Evolutionary conservation across 2,888 invertebrate genomes (phyloP).

Genomic region (Drosophila mercatorum): DNA sequence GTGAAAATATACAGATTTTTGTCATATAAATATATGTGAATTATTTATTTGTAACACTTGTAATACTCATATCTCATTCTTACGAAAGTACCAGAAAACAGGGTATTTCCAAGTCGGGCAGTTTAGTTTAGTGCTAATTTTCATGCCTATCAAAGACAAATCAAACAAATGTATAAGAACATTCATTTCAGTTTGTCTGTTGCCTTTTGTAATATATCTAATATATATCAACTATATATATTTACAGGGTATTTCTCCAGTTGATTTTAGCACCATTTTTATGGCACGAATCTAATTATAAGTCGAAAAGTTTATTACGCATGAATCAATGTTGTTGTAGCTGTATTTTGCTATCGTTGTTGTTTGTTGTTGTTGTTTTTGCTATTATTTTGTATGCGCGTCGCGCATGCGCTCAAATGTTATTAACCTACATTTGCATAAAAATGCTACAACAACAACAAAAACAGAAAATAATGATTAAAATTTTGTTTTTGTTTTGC

Average conservation of each 20-base stretch:
- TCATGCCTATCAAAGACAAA: not conserved
- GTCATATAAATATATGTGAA: too few species aligned
- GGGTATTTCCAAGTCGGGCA: not conserved
- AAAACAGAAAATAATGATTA: constrained; percentile 48
- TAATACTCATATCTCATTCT: not conserved
- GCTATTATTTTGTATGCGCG: constrained; percentile 57
- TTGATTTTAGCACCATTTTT: constrained; percentile 16
- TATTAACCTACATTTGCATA: constrained; percentile 78
- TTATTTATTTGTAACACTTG: not conserved
- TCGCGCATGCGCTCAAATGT: constrained; percentile 72
- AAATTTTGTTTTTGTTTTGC: constrained; percentile 52
- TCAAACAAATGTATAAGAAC: too few species aligned
- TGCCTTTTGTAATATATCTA: too few species aligned
- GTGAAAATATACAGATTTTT: not conserved
- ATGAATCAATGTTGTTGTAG: constrained; percentile 40
- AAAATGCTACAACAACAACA: constrained; percentile 53
- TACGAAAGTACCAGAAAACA: not conserved
- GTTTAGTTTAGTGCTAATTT: not conserved
- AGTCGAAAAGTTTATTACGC: constrained; percentile 56
- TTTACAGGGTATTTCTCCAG: constrained; percentile 5
- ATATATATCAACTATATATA: too few species aligned
- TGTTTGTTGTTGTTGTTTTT: constrained; percentile 20
- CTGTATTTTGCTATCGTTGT: constrained; percentile 11
- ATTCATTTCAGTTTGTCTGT: not conserved
- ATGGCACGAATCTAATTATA: constrained; percentile 50